Base-by-base conservation (phyloP, 2,888 invertebrate genomes). In the Ligdia adustata region DNA sequence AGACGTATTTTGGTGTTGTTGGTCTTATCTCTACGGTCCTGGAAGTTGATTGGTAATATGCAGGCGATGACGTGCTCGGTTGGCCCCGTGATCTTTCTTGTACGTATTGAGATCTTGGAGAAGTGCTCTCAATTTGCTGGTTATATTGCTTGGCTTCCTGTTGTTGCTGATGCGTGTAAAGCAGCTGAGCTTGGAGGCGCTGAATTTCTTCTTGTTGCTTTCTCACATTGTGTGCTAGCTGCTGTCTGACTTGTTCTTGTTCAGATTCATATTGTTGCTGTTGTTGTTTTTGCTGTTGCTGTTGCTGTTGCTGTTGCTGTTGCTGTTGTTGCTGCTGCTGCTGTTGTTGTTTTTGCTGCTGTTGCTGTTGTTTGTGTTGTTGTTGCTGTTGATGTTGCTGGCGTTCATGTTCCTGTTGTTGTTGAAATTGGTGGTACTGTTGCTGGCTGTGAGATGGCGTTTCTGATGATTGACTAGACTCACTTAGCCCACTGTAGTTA, bases 171-270 rank as follows among this genome's bases (percentile, higher is more conserved):
- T 89, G 87, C 18, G 84, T 79, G 33, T 70, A 69, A 7, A 78
- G 61, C 41, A 90, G 55, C 62, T 90, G 89, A 16, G 75, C 61
- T 71, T 90, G 88, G n/a, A 91, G 72, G 9, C 85, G 72, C 67
- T 90, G 84, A 46, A 90, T 89, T 76, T 91, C 91, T 71, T 91
- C 90, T 67, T 90, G 89, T 67, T 90, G 90, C 44, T 91, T 91
- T 66, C 88, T 80, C 3, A 90, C 90, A 57, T 90, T 90, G 64
- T 83, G 82, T 3, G 83, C 88, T 49, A 88, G 65, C 55, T 87
- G 87, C 44, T 75, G 66, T 55, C 84, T 77, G 7, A 83, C 79
- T 77, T 89, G 88, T 65, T 79, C 79, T 62, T 82, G 84, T 60
- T 87, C 85, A 5, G 75, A 64, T 44, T 88, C 83, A 56, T 69